Conservation (phyloP, 2,113 vertebrate genomes). For the Lipotes vexillifer region DNA sequence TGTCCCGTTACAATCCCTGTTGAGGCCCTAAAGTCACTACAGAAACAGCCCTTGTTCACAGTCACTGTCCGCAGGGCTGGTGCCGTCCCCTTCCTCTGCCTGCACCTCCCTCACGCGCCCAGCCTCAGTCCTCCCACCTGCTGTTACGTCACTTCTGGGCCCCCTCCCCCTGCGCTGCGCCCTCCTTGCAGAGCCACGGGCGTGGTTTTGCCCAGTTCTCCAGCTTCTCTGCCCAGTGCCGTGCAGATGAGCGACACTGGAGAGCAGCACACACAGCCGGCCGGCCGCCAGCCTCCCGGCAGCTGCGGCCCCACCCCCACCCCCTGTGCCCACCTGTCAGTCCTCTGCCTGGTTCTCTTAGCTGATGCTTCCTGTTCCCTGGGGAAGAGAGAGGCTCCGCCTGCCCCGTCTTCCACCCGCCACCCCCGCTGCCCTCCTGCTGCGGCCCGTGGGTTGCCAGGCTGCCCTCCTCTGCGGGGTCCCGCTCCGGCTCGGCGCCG, state of each 20-base stretch:
- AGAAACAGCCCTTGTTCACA: not conserved
- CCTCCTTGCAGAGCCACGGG: not conserved
- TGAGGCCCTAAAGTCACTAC: not conserved
- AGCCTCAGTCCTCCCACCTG: rapidly evolving
- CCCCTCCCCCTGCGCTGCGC: no score
- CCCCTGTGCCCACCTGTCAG: no score
- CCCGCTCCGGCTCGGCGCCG: rapidly evolving
- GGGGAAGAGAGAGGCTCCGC: not conserved
- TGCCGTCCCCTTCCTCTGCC: rapidly evolving
- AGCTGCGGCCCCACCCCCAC: rapidly evolving
- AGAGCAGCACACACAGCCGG: not conserved
- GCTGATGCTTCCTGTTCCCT: not conserved
- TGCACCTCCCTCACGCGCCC: rapidly evolving
- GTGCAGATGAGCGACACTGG: rapidly evolving
- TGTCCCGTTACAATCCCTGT: not conserved
- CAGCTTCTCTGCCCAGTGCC: not conserved
- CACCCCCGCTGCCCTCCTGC: not conserved
- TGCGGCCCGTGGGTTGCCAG: no score
- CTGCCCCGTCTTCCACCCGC: rapidly evolving
- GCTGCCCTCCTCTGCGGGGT: not conserved
- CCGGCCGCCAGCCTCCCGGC: rapidly evolving
- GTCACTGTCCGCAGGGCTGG: not conserved
- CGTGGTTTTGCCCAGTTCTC: not conserved
- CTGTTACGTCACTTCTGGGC: rapidly evolving
- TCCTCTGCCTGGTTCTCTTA: not conserved